Base-by-base conservation (phyloP, 2,113 vertebrate genomes). In the Thalassoma bifasciatum region DNA sequence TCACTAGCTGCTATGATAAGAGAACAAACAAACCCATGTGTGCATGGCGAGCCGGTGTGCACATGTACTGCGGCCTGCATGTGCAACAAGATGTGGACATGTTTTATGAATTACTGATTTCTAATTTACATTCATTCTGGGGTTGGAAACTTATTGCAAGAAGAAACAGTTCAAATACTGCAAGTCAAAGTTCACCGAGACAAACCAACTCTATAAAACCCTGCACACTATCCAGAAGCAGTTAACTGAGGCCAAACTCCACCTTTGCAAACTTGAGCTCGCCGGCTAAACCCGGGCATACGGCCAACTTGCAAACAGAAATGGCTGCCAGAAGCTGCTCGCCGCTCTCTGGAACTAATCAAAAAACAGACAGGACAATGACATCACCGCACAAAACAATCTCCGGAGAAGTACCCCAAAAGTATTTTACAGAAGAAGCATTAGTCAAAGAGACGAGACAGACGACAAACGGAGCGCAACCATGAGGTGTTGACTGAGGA, bases 21-120 rank as follows among this genome's bases (percentile, higher is more conserved):
- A 69, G 83, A 81, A 65, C 83, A 87, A 81, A 86, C 81, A 88
- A 84, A 79, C 73, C 66, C 21, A 44, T 73, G 73, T 85, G 71
- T 80, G 46, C 52, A 82, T 53, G 74, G 36, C 10, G 6, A 63
- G 17, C 36, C n/a, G 70, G 37, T 77, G 22, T 40, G 22, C 56
- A 53, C 23, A 54, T 4, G 17, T 49, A 69, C 36, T 64, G 37
- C 36, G n/a, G 46, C 19, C 13, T 49, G 5, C 21, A 37, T 16
- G 19, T 36, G 11, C 22, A 14, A 12, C 4, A 62, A 5, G 21
- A 13, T 13, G 54, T 2, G 36, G 3, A 22, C 34, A 2, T 22
- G 38, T 42, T 50, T 49, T n/a, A n/a, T 19, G 7, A 49, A 49
- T 49, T n/a, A 46, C 7, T 49, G 46, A 49, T 9, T 49, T n/a